Evolutionary conservation across 2,113 vertebrate genomes (phyloP), one percentile per base, ranked within the genome.

Genomic region (Clupea harengus): DNA sequence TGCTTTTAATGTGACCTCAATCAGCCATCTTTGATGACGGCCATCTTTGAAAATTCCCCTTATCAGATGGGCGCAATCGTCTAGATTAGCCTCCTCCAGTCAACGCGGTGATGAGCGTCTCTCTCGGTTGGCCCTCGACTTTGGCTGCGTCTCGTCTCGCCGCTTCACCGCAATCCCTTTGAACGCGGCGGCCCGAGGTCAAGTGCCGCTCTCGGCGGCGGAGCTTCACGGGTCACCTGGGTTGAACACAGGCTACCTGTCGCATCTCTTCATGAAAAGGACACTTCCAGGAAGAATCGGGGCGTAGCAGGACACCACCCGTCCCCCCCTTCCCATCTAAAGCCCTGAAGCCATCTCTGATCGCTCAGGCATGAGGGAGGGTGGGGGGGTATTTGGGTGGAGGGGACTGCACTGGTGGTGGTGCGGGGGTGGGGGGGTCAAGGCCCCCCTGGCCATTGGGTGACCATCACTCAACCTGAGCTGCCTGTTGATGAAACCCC

Each of bases 401-500:
- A 7, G 2, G 67, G 25, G 15, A 20, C 3, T 32, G 2, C 2
- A 10, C 20, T n/a, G 64, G 64, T 72, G 57, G 57, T 22, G 60
- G 60, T 0, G 20, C 72, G 80, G 45, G 6, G 83, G 82, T 87
- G 84, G 28, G 80, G 84, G 87, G 88, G 50, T 86, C 46, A 52
- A 83, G 85, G 89, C 85, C 88, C 72, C 72, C 67, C 88, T 92
- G 90, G 88, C 89, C 75, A 45, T 49, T 54, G 86, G 85, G 45
- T 92, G 89, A 92, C 91, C 91, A 87, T 92, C 91, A 92, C 87
- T 92, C 88, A 90, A 85, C 45, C 82, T 25, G 64, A 78, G 88
- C 88, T 92, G 81, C 84, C 84, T 89, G 87, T 84, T 91, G 86
- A 93, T 90, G 87, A 87, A 83, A 87, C 60, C 83, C 89, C 84